Evolutionary conservation across 2,888 invertebrate genomes (phyloP).

Genomic region (Megalurothrips usitatus): DNA sequence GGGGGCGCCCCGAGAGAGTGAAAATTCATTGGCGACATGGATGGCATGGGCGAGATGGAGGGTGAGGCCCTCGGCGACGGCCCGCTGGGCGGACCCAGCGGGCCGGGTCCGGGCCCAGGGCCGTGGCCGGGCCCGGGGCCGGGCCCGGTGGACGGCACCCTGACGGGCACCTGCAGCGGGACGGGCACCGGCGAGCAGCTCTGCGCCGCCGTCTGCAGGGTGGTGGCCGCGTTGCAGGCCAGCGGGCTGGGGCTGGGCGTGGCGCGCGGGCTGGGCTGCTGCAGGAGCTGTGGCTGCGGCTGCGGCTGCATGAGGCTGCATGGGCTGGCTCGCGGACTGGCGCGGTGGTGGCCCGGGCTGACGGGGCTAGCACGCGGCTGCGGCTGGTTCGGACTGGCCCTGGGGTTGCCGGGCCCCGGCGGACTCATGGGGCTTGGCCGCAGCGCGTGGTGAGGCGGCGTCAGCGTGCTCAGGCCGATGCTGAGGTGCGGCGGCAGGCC

Average conservation of each 20-base stretch:
- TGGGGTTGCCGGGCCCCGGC: constrained; percentile 34
- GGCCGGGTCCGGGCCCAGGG: background rate
- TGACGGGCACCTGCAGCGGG: background rate
- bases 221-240: constrained; percentile 38
- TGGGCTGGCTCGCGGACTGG: constrained; percentile 1
- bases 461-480: background rate
- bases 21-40: constrained; percentile 41
- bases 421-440: constrained; percentile 37
- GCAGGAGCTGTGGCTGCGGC: constrained; percentile 43
- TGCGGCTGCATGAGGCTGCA: constrained; percentile 35
- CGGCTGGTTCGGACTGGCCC: constrained; percentile 37
- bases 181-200: background rate
- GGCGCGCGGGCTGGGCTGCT: constrained; percentile 54
- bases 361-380: background rate
- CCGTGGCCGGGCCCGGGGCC: background rate
- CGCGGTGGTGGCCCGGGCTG: constrained; percentile 1
- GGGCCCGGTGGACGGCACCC: constrained; percentile 13
- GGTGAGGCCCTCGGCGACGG: constrained; percentile 48
- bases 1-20: constrained; percentile 47
- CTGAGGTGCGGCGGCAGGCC: background rate
- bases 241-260: constrained; percentile 54
- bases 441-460: background rate
- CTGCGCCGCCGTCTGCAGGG: constrained; percentile 47
- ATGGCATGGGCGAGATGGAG: constrained; percentile 56
- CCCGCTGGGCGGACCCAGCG: constrained; percentile 63